Base-by-base conservation (phyloP, 2,888 invertebrate species). In the Eledone cirrhosa region DNA sequence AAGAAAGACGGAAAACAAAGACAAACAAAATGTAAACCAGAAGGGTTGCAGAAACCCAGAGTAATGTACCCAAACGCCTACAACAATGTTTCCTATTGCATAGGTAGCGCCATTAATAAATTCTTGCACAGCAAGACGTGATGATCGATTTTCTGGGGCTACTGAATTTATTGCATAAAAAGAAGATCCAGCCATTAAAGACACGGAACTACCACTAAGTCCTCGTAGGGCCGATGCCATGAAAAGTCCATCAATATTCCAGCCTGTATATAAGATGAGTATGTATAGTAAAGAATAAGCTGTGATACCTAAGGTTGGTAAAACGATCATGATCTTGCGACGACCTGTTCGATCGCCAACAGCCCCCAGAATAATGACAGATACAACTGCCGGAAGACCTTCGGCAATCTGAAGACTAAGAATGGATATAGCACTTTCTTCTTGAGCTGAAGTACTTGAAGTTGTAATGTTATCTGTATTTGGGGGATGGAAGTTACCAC, bases 301-400 rank as follows among this genome's bases (percentile, higher is more conserved):
- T 13, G 87, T 83, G 77, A 86, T 87, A 41, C 90, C 90, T 1
- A 89, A 80, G 11, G 88, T 85, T 11, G 90, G 90, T 74, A 90
- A 79, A 89, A 89, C 89, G 78, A 90, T 82, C 77, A 90, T 83
- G 74, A 90, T 89, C 78, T 86, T 88, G 47, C 89, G 83, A 47
- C 87, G 81, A 1, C 89, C 89, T 19, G 88, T 89, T 69, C 88
- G 82, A 78, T 90, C 90, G 84, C 90, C 89, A 72, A 88, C 84
- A 59, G 87, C 88, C n/a, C 90, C 90, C 5, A 89, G 83, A 65
- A 90, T 86, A 24, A 90, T 85, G 1, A 90, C 89, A 24, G 86
- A 84, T 8, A 88, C 83, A 7, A 88, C 87, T 22, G 89, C 87
- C 31, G 90, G 90, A 2, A 89, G 82, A 19, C 89, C 87, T 81